Evolutionary conservation across 2,888 invertebrate species (phyloP), one percentile per base, ranked within the genome.

Genomic region (Acanthosepion pharaonis): DNA sequence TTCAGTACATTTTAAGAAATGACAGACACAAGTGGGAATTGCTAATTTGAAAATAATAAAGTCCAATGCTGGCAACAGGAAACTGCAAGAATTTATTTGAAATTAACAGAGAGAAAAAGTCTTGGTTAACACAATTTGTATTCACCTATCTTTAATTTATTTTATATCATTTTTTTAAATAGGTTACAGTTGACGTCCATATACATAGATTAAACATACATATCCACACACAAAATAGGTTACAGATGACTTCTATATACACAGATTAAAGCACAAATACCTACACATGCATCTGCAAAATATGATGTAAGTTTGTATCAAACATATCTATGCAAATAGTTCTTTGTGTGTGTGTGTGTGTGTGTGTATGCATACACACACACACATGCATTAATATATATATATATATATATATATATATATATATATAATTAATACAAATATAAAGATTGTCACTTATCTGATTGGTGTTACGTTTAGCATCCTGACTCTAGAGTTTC

Each of bases 31-130:
- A 78, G n/a, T 33, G 78, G 78, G 78, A 78, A 78, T 78, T 78
- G n/a, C n/a, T 78, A 33, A 78, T 78, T 78, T 78, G n/a, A 78
- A 78, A 78, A 78, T 78, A 78, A 78, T 78, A 78, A 78, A 78
- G 78, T 78, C 78, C n/a, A 15, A n/a, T 78, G 15, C 78, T 33
- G 18, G 78, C 78, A 78, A n/a, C 0, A n/a, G n/a, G n/a, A 78
- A 78, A 18, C 28, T 78, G 78, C 15, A n/a, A 78, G 78, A 78
- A 78, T n/a, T n/a, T n/a, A 78, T 78, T 78, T 78, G 28, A n/a
- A 5, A 78, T 78, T 23, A 5, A 11, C 9, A n/a, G 78, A 78
- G n/a, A 78, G 11, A 15, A 78, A 78, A n/a, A 78, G n/a, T 78
- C 8, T n/a, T 78, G 15, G 9, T 78, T 78, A n/a, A 78, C n/a